phyloP scores from a whole-genome alignment of 2,888 invertebrate species.

The Limnephilus marmoratus region DNA sequence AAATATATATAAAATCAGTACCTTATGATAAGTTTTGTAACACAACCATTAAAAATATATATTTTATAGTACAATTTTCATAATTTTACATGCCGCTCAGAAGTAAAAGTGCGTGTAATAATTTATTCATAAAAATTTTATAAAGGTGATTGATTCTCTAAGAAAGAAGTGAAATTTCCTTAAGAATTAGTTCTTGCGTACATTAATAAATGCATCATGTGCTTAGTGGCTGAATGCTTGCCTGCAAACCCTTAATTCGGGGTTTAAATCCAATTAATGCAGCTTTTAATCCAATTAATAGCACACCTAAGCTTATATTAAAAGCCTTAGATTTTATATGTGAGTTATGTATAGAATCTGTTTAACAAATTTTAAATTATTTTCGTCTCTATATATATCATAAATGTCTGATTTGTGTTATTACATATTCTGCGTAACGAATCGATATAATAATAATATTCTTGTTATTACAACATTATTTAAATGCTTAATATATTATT shows the following conservation, averaged over 20 bases:
- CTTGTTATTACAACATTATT: not conserved
- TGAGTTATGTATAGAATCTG: not conserved
- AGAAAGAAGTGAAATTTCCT: not conserved
- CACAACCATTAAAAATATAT: conserved; percentile 12
- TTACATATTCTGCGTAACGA: not conserved
- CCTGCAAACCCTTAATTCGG: not conserved
- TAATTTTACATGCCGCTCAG: not conserved
- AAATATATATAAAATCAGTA: conserved; percentile 16
- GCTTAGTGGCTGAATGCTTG: not conserved
- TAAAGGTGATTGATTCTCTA: not conserved
- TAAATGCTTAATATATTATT: not conserved
- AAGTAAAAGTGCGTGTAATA: not conserved
- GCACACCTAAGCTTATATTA: not conserved
- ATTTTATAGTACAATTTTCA: not conserved
- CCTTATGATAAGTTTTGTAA: conserved; percentile 6
- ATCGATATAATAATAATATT: not conserved
- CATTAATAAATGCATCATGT: not conserved
- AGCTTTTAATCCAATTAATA: too few relatives aligned
- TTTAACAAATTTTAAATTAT: not conserved
- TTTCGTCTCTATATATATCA: not conserved
- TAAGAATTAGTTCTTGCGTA: not conserved
- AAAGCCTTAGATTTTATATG: not conserved
- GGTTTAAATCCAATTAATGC: not conserved
- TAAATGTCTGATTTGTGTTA: not conserved
- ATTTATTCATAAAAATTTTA: not conserved